Evolutionary conservation across 2,797 vertebrate genomes (phyloP), one percentile per base, ranked within the genome.

Genomic region (Artibeus lituratus): DNA sequence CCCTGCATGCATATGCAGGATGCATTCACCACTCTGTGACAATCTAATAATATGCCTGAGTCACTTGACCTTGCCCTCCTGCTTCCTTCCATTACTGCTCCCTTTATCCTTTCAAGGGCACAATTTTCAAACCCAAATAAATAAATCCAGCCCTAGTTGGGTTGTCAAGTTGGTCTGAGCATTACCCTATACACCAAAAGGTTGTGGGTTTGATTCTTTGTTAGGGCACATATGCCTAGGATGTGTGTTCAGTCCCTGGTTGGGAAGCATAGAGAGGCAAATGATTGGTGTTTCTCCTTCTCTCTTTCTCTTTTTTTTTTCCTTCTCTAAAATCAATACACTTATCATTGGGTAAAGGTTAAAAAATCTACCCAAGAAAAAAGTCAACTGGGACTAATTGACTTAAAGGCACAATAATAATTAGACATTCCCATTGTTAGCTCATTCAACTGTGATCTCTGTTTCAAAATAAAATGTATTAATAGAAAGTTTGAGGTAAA

Each of bases 1-100:
- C 18, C 15, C 3, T 14, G 9, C 1, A 10, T 42, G 11, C 18
- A 42, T 15, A 24, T 35, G 2, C 3, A 29, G 39, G 14, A 29
- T 11, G 65, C 15, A 29, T 35, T 67, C 7, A 7, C 32, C 9
- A 12, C 8, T 49, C 18, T 65, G 21, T 15, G 29, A 53, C 22
- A 91, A 73, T 3, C 10, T 32, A 29, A 32, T n/a, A 62, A 49
- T 32, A 44, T 11, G 3, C 4, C 22, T 19, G 2, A 18, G 18
- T 78, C 16, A 37, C 6, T 11, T 2, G 26, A 0, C 16, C 19
- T 35, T 32, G 6, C 7, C 3, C 2, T 67, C 10, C 11, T n/a
- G 10, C 5, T 9, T n/a, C 8, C 5, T 37, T 67, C 15, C 2
- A 7, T 24, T 5, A 16, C 11, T 1, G 49, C 1, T 24, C 24